phyloP scores from a whole-genome alignment of 2,888 invertebrate species.

The Watsonalla cultraria region DNA sequence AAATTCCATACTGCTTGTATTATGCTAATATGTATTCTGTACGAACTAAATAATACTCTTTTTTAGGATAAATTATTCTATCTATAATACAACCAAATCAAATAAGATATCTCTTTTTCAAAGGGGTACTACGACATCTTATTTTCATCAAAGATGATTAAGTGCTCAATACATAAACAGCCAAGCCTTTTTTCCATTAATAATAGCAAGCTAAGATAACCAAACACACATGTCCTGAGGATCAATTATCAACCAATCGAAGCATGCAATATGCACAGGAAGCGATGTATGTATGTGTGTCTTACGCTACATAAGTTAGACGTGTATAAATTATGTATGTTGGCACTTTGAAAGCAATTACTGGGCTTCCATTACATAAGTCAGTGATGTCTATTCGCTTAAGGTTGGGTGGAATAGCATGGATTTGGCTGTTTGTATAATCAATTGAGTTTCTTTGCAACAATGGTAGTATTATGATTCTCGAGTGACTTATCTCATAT shows the following conservation, averaged over 20 bases:
- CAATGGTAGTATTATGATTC: not conserved
- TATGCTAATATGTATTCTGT: no score
- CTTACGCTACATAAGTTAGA: conserved; percentile 56
- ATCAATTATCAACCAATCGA: conserved; percentile 18
- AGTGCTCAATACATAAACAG: no score
- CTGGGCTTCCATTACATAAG: conserved; percentile 76
- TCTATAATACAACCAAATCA: no score
- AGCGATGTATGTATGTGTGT: conserved; percentile 25
- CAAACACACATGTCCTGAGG: conserved; percentile 10
- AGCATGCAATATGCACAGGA: conserved; percentile 27
- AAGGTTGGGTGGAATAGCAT: conserved; percentile 37
- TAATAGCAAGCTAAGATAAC: not conserved
- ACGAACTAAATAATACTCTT: no score
- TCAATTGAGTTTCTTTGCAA: not conserved
- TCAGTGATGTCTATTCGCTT: conserved; percentile 63
- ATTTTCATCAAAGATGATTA: no score
- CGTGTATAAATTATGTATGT: conserved; percentile 70
- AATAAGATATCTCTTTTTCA: no score
- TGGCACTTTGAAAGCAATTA: conserved; percentile 75
- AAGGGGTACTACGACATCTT: no score
- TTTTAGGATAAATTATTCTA: no score
- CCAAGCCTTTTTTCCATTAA: no score
- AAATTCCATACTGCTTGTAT: no score
- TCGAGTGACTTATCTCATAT: not conserved
- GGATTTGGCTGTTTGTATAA: conserved; percentile 23